Evolutionary conservation across 23 tunicate species (phyloP), one percentile per base, ranked within the genome.

Genomic region (Clavelina lepadiformis): DNA sequence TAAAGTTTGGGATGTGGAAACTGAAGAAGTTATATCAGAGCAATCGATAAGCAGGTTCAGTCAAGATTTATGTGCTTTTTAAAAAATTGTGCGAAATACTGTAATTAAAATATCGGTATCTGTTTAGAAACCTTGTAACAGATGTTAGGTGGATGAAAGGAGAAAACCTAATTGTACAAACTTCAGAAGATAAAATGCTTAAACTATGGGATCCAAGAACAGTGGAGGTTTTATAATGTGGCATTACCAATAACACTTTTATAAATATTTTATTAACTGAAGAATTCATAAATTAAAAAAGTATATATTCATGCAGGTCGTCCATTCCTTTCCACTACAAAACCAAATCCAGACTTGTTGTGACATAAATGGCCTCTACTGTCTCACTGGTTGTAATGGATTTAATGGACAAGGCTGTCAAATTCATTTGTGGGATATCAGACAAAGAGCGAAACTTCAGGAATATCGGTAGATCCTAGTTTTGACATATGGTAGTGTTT

Each of bases 311-410:
- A n/a, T n/a, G 5, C 61, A 82, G 89, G 68, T 82, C 7, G 89
- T 65, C 1, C 71, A 69, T 51, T 32, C 74, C 3, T 85, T 77
- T 64, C 68, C 79, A 20, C 54, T 60, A 5, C 93, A 77, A 46
- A 55, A 41, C 28, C 93, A 85, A 64, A 85, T 85, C 18, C 83
- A 76, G 47, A 85, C 83, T 41, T 78, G 93, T 36, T 77, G 83
- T 62, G 77, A 57, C 22, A 59, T 85, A 2, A 56, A 35, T 13
- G 78, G 75, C n/a, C 55, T 63, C 37, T 58, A 28, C 19, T 69
- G 73, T 41, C 35, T 77, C 25, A 76, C 93, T 26, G 73, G 85
- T 3, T 70, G 65, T 44, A 85, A 85, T 38, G 93, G 93, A 4
- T 85, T 85, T 36, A 46, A 31, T 45, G 79, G 93, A 29, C 49